Base-by-base conservation (phyloP, 2,888 invertebrate species). In the Craniophora ligustri region DNA sequence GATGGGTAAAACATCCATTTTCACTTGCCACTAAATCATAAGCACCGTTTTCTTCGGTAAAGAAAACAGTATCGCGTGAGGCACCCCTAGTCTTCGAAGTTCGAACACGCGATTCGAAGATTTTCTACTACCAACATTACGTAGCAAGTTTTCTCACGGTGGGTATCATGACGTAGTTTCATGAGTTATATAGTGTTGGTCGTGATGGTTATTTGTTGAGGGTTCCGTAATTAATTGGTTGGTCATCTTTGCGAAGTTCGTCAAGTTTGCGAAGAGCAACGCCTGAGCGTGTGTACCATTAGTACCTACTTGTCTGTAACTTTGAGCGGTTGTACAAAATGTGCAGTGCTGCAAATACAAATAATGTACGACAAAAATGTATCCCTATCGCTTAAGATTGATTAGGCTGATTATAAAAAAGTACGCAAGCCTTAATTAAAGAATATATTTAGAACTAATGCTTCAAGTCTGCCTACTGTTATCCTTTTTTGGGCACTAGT, bases 21-120 rank as follows among this genome's bases (percentile, higher is more conserved):
- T 72, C 75, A 82, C 80, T 79, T 79, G 79, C 73, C 72, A 74
- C 74, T 86, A 87, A 87, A 87, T 90, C 88, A 89, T 82, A 80
- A 83, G 82, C 75, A 75, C 75, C 74, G 68, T 79, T 81, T 84
- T 80, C 82, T 81, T 79, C 73, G 68, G 72, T 66, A 65, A 79
- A 79, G 83, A 81, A 84, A 85, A 73, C 78, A 57, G 59, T 69
- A 82, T 92, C 85, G 91, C 92, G 92, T 91, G 92, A 60, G 76
- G 49, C 51, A 61, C 68, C 60, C 72, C 72, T 72, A 67, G 84
- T 84, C 84, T 84, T 26, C 30, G 75, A 44, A 78, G 84, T 84
- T 23, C 30, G 75, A 45, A 78, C 92, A 92, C 92, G 92, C 92
- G 82, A 92, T 91, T 81, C 79, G 76, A 79, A 88, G 86, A 91